phyloP scores from a whole-genome alignment of 2,888 invertebrate species.

The Spodoptera picta region DNA sequence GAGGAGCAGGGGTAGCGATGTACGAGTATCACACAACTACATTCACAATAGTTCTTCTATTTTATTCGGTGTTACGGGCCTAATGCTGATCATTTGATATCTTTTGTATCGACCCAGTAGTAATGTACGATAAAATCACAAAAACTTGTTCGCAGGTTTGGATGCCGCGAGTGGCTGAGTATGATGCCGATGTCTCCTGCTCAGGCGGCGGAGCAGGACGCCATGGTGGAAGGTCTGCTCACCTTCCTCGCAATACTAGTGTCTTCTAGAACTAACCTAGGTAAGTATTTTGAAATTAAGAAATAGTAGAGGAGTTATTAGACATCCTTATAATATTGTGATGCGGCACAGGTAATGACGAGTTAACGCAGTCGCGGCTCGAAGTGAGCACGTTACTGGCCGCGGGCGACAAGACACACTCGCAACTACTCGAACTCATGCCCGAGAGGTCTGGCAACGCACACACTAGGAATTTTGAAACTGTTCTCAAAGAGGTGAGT shows the following conservation, averaged over 20 bases:
- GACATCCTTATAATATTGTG: neutral
- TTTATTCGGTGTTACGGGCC: no score
- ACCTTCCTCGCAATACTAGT: constrained; percentile 97
- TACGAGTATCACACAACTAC: no score
- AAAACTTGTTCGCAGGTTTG: constrained; percentile 89
- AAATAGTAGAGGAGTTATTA: no score
- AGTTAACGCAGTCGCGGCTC: constrained; percentile 91
- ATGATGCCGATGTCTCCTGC: constrained; percentile 91
- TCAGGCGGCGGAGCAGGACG: constrained; percentile 94
- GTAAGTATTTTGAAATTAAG: constrained; percentile 76
- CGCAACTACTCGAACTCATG: constrained; percentile 97
- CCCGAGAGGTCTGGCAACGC: constrained; percentile 98
- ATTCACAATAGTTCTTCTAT: neutral
- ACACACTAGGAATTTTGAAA: constrained; percentile 96
- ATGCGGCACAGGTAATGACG: constrained; percentile 86
- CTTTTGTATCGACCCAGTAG: no score
- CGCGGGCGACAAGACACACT: constrained; percentile 98
- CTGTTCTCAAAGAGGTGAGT: constrained; percentile 92
- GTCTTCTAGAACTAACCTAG: constrained; percentile 95
- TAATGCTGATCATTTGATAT: no score
- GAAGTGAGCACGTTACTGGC: constrained; percentile 98
- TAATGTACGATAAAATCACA: no score
- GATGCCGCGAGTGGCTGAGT: constrained; percentile 95
- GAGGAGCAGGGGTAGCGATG: no score
- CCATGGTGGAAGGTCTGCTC: constrained; percentile 97